phyloP scores from a whole-genome alignment of 2,888 invertebrate species.

The Aromia moschata region DNA sequence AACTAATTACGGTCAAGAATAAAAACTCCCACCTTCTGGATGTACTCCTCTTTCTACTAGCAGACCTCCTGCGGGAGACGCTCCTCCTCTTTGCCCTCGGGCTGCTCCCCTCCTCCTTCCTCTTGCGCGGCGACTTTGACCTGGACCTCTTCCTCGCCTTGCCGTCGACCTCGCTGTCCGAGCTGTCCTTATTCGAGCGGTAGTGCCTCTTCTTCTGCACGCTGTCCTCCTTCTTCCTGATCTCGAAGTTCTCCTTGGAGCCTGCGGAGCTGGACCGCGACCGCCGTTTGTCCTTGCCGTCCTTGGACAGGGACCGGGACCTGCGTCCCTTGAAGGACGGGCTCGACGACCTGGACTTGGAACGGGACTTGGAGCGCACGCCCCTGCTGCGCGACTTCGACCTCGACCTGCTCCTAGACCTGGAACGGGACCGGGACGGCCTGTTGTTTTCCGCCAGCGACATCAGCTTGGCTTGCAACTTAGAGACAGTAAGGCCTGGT shows the following conservation, averaged over 20 bases:
- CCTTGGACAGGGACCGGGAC: constrained; percentile 50
- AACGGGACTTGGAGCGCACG: constrained; percentile 51
- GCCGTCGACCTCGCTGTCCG: constrained; percentile 58
- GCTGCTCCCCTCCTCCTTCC: constrained; percentile 63
- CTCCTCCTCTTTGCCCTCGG: constrained; percentile 63
- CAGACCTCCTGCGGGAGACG: constrained; percentile 53
- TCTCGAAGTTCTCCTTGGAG: constrained; percentile 70
- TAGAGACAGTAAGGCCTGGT: constrained; percentile 65
- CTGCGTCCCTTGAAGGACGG: constrained; percentile 46
- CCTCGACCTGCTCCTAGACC: constrained; percentile 55
- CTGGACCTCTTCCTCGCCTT: constrained; percentile 54
- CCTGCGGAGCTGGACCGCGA: constrained; percentile 54
- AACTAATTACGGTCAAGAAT: no score
- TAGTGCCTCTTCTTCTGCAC: constrained; percentile 90
- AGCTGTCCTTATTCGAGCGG: constrained; percentile 81
- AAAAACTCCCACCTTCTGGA: constrained; percentile 55
- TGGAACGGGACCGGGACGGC: constrained; percentile 55
- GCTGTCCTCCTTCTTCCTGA: constrained; percentile 80
- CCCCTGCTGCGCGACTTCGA: constrained; percentile 54
- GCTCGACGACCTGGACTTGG: constrained; percentile 50
- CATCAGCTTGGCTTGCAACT: constrained; percentile 71
- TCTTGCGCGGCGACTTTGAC: constrained; percentile 53
- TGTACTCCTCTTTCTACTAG: constrained; percentile 59
- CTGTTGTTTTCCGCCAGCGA: constrained; percentile 68
- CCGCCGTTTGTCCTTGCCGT: constrained; percentile 43